phyloP scores from a whole-genome alignment of 2,888 invertebrate species.

The Psylliodes chrysocephalus region DNA sequence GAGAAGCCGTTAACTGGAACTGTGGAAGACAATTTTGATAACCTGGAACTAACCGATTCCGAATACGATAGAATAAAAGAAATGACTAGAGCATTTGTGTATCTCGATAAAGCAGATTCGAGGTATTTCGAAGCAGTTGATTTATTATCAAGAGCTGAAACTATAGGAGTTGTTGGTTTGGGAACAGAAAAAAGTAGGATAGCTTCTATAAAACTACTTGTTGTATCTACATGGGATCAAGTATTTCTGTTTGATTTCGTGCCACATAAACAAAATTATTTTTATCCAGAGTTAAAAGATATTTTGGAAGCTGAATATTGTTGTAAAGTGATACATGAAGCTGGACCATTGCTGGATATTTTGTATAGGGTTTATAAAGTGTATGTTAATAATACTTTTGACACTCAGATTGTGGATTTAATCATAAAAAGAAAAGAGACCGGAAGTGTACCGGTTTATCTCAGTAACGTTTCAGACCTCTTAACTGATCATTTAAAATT shows the following conservation, averaged over 20 bases:
- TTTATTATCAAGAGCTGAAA: conserved; percentile 42
- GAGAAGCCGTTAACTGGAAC: conserved; percentile 16
- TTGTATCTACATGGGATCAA: conserved; percentile 45
- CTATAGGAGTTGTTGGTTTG: conserved; percentile 42
- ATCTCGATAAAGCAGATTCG: conserved; percentile 44
- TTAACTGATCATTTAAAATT: conserved; percentile 47
- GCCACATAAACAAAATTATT: conserved; percentile 36
- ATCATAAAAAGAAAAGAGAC: conserved; percentile 44
- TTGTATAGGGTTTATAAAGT: conserved; percentile 44
- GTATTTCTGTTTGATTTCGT: conserved; percentile 46
- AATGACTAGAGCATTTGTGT: conserved; percentile 40
- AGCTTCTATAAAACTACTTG: conserved; percentile 36
- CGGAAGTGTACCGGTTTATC: conserved; percentile 24
- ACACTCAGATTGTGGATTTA: conserved; percentile 47
- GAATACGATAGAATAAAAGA: conserved; percentile 47
- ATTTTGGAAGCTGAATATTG: conserved; percentile 46
- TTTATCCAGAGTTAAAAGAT: conserved; percentile 47
- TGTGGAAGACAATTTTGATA: not conserved
- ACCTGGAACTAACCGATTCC: conserved; percentile 42
- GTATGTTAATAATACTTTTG: conserved; percentile 44
- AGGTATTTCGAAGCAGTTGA: conserved; percentile 46
- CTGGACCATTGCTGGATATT: conserved; percentile 45
- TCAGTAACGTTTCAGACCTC: conserved; percentile 43
- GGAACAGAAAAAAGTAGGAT: conserved; percentile 43
- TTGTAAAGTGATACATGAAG: conserved; percentile 48